Base-by-base conservation (phyloP, 2,113 vertebrate species). In the Leucoraja erinaceus region DNA sequence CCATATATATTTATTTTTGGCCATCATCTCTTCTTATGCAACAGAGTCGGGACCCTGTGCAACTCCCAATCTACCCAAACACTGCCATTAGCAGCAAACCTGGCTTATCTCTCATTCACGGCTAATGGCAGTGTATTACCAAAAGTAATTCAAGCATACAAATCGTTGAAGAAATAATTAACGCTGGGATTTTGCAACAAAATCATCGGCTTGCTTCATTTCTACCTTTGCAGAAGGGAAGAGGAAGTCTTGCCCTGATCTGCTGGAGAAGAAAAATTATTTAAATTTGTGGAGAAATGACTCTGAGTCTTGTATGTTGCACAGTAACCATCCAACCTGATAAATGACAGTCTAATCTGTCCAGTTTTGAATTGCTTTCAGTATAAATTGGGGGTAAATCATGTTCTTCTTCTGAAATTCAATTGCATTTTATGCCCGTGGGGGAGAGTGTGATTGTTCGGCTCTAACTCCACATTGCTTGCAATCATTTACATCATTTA, bases 211-310 rank as follows among this genome's bases (percentile, higher is more conserved):
- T 4, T 28, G 54, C 25, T 11, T 61, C 81, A 84, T 28, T 84
- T n/a, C 54, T 61, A 56, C 56, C 56, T n/a, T n/a, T 61, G 28
- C n/a, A 25, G 54, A 84, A 84, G 81, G 81, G 22, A n/a, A 59
- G 11, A 59, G 22, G 14, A 61, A 25, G 22, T n/a, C 54, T 59
- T 59, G 54, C 22, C 14, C 54, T 59, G 25, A 61, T 61, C 54
- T 84, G 81, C 25, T 59, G 28, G 25, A 84, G 56, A 61, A 84
- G 10, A 22, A 8, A 5, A n/a, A 22, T 84, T 54, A 61, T 84
- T 84, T 84, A 84, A 61, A n/a, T 84, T n/a, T 84, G 81, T 61
- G 56, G 81, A n/a, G 81, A 61, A 84, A 84, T 84, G 0, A 84
- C 54, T n/a, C 59, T 18, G 47, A 54, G 11, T 59, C 47, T 12